A percentile compares a stretch with the other conserved stretches of the same genome.
Conservation (phyloP, 2,113 vertebrate genomes). For the Stegastes partitus region DNA sequence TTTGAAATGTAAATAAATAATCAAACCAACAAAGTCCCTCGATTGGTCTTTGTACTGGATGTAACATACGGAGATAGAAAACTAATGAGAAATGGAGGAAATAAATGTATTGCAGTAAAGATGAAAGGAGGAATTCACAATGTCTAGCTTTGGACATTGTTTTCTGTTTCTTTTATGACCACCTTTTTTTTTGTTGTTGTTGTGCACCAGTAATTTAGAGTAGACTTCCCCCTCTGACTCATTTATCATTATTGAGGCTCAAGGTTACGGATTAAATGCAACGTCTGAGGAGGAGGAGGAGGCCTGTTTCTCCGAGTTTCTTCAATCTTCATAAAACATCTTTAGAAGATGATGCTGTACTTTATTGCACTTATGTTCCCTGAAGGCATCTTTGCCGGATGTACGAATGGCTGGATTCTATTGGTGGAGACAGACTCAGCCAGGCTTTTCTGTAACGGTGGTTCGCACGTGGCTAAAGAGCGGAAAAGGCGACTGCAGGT, state of each 20-base stretch:
- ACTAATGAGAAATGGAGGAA: not conserved
- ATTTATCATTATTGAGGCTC: constrained; percentile 45
- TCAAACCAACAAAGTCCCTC: constrained; percentile 6
- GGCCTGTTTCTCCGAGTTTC: constrained; percentile 14
- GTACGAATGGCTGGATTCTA: constrained; percentile 25
- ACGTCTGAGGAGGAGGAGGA: constrained; percentile 15
- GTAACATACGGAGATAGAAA: not conserved
- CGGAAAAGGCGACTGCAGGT: constrained; percentile 26
- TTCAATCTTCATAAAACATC: constrained; percentile 14
- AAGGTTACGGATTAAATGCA: constrained; percentile 11
- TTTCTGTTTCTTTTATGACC: constrained; percentile 45
- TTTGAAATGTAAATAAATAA: constrained; percentile 4
- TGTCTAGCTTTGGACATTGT: constrained; percentile 43
- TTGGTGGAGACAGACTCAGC: constrained; percentile 12
- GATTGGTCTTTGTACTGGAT: not conserved
- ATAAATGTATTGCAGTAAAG: constrained; percentile 17
- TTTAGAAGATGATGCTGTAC: constrained; percentile 10
- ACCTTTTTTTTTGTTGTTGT: not conserved
- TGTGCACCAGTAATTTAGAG: constrained; percentile 38
- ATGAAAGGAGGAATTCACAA: constrained; percentile 24
- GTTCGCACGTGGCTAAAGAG: constrained; percentile 44
- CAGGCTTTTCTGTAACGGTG: constrained; percentile 24
- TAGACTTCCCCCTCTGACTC: not conserved
- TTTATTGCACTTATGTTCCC: constrained; percentile 3
- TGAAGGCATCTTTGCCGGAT: constrained; percentile 3